A percentile compares a stretch with the other conserved stretches of the same genome.
Evolutionary conservation across 2,113 vertebrate genomes (phyloP).

Genomic region (Rhabdomys dilectus): DNA sequence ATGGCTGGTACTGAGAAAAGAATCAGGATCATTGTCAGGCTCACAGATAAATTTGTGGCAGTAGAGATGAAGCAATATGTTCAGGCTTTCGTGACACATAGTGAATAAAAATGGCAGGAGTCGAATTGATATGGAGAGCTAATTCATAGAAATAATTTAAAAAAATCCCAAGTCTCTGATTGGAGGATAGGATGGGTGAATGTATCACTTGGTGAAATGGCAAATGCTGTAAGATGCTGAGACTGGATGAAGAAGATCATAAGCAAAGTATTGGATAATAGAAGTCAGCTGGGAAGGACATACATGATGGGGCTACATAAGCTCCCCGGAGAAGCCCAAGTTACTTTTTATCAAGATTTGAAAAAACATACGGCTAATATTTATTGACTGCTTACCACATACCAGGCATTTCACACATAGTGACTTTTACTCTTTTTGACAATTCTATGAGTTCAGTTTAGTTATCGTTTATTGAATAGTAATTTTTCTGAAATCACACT

Average conservation of each 20-base stretch:
- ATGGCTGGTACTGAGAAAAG: neutral
- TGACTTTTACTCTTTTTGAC: neutral
- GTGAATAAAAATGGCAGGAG: neutral
- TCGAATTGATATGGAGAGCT: neutral
- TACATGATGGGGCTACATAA: neutral
- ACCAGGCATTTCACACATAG: neutral
- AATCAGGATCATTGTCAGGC: neutral
- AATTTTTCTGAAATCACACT: neutral
- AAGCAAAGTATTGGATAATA: neutral
- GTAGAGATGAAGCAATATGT: neutral
- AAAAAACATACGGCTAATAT: neutral
- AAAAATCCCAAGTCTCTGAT: neutral
- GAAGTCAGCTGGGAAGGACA: neutral
- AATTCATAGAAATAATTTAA: neutral
- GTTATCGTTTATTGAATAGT: neutral
- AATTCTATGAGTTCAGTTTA: neutral
- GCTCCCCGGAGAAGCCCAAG: neutral
- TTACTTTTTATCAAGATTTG: conserved; percentile 2
- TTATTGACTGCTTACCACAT: neutral
- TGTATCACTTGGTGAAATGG: neutral
- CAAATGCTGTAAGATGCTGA: neutral
- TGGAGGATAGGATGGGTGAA: neutral
- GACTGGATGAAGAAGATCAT: neutral
- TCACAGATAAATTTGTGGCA: neutral
- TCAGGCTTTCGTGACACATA: neutral